These are phyloP conservation scores for Labrus mixtus DNA, from an alignment of 2,113 vertebrate genomes.

Conservation along the genomic window DNA sequence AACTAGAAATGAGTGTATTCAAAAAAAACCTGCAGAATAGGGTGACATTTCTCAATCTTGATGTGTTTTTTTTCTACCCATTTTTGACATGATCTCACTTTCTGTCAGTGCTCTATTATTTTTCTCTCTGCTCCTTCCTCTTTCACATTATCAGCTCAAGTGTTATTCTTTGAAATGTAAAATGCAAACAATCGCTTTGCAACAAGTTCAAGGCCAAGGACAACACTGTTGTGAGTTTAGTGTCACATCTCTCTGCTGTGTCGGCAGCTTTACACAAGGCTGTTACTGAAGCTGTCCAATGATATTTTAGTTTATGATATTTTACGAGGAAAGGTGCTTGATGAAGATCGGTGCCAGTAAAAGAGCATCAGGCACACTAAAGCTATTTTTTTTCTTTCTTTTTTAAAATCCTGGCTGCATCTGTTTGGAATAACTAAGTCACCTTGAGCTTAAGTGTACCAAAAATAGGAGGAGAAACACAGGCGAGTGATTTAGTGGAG, in stretches of 20 bases:
- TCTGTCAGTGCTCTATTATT: neutral
- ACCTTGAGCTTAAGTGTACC: constrained; percentile 33
- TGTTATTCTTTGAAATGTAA: constrained; percentile 12
- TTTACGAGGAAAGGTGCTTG: neutral
- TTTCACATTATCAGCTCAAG: neutral
- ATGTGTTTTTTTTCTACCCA: neutral
- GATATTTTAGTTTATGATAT: neutral
- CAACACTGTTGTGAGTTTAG: neutral
- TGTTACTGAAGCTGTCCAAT: neutral
- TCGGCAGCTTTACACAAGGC: constrained; percentile 6
- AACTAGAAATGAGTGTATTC: no score
- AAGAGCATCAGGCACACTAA: neutral
- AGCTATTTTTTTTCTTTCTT: no score
- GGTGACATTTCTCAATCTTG: no score
- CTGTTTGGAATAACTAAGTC: constrained; percentile 43
- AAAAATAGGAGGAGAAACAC: neutral
- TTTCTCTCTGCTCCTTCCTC: neutral
- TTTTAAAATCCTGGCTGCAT: constrained; percentile 19
- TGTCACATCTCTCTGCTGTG: neutral
- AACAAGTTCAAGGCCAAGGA: constrained; percentile 2
- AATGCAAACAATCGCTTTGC: neutral
- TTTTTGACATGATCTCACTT: neutral
- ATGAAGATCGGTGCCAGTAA: constrained; percentile 10
- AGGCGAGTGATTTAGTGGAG: constrained; percentile 15
- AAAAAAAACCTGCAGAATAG: no score